Percentiles rank a stretch among this genome's conserved stretches.
These are phyloP conservation scores for Oreochromis spilurus DNA, from an alignment of 2,113 vertebrate species.

Conservation along the genomic window DNA sequence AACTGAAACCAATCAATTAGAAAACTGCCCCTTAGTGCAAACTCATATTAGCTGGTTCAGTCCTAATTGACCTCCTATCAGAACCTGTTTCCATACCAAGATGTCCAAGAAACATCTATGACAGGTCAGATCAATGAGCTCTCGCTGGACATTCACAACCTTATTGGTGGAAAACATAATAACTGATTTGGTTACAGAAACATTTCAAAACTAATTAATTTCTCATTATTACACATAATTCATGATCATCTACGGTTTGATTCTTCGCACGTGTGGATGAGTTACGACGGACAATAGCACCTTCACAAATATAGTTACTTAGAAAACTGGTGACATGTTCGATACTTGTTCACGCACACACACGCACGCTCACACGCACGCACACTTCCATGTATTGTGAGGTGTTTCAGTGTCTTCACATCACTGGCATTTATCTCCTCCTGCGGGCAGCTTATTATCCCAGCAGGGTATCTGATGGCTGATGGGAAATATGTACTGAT, in stretches of 20 bases:
- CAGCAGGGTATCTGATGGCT: background rate
- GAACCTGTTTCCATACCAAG: background rate
- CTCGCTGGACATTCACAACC: fast-evolving
- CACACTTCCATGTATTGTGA: too few species aligned
- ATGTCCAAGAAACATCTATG: background rate
- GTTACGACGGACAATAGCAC: background rate
- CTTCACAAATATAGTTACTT: background rate
- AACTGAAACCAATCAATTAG: background rate
- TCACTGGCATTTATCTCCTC: background rate
- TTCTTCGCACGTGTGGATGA: background rate
- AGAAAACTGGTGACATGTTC: background rate
- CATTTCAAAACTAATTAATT: fast-evolving
- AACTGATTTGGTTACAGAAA: background rate
- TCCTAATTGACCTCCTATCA: fast-evolving
- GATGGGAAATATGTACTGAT: background rate
- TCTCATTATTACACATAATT: background rate
- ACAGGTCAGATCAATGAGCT: background rate
- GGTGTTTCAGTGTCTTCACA: background rate
- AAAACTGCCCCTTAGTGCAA: background rate
- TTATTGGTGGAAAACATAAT: background rate
- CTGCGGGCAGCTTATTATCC: background rate
- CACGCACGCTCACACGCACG: too few species aligned
- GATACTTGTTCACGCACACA: background rate
- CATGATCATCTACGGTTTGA: background rate
- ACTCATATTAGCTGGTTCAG: background rate